A percentile compares a stretch with the other conserved stretches of the same genome.
These are phyloP conservation scores for Pantherophis guttatus DNA, from an alignment of 2,113 vertebrate species.

Conservation along the genomic window DNA sequence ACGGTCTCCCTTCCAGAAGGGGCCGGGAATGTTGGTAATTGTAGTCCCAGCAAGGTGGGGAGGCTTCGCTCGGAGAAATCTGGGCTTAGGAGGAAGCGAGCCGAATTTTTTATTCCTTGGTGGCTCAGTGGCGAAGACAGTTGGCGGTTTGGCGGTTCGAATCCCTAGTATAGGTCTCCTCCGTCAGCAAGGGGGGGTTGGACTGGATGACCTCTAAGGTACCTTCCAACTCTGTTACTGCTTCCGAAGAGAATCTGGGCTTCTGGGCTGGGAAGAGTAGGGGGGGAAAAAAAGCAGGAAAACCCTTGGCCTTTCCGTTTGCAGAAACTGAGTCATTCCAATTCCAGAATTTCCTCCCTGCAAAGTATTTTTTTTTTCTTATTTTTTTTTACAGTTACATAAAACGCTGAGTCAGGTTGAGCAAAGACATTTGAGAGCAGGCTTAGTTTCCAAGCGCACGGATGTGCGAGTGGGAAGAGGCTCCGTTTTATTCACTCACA, in stretches of 20 bases:
- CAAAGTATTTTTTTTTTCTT: neutral
- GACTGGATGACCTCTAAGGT: no score
- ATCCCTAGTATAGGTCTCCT: no score
- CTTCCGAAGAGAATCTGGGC: neutral
- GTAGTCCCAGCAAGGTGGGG: neutral
- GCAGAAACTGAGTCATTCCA: neutral
- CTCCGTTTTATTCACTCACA: neutral
- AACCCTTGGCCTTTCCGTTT: neutral
- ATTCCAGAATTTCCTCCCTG: neutral
- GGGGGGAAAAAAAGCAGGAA: neutral
- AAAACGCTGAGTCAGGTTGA: slow-evolving; percentile 67
- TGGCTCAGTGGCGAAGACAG: no score
- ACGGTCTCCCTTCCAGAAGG: neutral
- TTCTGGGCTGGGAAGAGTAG: neutral
- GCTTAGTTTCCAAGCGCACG: slow-evolving; percentile 41
- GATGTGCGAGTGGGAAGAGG: neutral
- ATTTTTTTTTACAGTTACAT: slow-evolving; percentile 31
- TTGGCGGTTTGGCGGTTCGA: no score
- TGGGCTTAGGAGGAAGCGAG: neutral
- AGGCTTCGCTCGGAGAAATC: neutral
- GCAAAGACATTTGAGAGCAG: slow-evolving; percentile 2
- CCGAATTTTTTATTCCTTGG: neutral
- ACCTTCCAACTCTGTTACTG: no score
- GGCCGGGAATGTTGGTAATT: neutral
- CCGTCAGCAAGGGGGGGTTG: no score